Evolutionary conservation across 2,113 vertebrate species (phyloP), one percentile per base, ranked within the genome.

Genomic region (Halichoerus grypus): DNA sequence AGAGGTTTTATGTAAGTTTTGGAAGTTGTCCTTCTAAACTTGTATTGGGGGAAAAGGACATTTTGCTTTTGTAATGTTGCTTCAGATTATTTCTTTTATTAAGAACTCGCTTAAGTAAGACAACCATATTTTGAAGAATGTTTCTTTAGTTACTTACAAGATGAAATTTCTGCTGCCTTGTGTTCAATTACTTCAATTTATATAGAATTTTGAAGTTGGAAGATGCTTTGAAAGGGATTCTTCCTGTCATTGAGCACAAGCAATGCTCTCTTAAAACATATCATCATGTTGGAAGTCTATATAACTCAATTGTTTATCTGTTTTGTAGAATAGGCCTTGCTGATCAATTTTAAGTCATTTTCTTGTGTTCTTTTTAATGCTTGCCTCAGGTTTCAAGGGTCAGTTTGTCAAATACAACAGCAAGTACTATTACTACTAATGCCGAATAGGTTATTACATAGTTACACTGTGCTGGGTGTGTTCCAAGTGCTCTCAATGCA

Each of bases 81-180:
- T 89, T 76, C 31, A 86, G 10, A 42, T 67, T 2, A 36, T 84
- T 74, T 79, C n/a, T 46, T 86, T 92, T 61, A 69, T 57, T 46
- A 92, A 81, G 57, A 59, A 80, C 15, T 88, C 36, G 63, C 55
- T 84, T 72, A 93, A 51, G 63, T 26, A 21, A 53, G 55, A 72
- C 33, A 71, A 14, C 12, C 46, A 42, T 63, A 51, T 95, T 96
- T 76, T 92, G 51, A 82, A 97, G 16, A 51, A 39, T 77, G 21
- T 57, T 80, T 80, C 86, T 88, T 94, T 21, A 72, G 6, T 94
- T 92, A 51, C 42, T 81, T 86, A 63, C 21, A 86, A 46, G 31
- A 82, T 87, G n/a, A 95, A 74, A 88, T 61, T 80, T 88, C 63
- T 96, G 7, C 33, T 76, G 31, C 49, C 36, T 90, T 91, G 7